Evolutionary conservation across 2,113 vertebrate species (phyloP).

Genomic region (Rhinolophus sinicus): DNA sequence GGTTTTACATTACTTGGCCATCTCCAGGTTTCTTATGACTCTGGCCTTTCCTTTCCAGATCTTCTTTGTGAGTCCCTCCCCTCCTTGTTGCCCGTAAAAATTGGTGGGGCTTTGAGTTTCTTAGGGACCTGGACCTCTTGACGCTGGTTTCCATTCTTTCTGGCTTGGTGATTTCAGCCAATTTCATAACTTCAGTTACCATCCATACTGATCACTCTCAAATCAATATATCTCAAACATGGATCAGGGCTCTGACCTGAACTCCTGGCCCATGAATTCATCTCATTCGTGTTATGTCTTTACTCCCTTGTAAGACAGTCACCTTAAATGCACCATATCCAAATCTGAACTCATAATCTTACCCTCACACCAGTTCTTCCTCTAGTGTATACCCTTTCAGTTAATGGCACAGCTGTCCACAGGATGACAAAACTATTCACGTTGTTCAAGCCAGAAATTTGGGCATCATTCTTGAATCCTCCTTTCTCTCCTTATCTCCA

Average conservation of each 20-base stretch:
- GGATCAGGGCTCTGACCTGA: neutral
- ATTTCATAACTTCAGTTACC: neutral
- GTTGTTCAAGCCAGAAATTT: neutral
- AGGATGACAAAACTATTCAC: neutral
- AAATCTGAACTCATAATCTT: neutral
- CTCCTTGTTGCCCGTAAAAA: neutral
- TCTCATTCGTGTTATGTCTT: neutral
- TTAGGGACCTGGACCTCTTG: neutral
- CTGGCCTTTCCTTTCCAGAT: neutral
- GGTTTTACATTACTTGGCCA: too few species aligned
- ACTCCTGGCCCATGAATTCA: neutral
- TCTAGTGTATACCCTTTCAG: neutral
- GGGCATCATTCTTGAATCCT: neutral
- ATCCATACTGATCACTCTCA: neutral
- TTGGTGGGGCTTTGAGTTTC: neutral
- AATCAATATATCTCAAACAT: neutral
- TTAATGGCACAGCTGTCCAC: neutral
- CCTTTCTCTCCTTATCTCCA: neutral
- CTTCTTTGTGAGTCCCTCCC: neutral
- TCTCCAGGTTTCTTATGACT: neutral
- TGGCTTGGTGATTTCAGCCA: neutral
- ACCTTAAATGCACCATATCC: neutral
- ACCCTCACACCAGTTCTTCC: neutral
- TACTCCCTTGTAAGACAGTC: neutral
- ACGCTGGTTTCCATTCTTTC: neutral